These are phyloP conservation scores for Crepidodera aurea DNA, from an alignment of 2,888 invertebrate genomes.

Conservation along the genomic window DNA sequence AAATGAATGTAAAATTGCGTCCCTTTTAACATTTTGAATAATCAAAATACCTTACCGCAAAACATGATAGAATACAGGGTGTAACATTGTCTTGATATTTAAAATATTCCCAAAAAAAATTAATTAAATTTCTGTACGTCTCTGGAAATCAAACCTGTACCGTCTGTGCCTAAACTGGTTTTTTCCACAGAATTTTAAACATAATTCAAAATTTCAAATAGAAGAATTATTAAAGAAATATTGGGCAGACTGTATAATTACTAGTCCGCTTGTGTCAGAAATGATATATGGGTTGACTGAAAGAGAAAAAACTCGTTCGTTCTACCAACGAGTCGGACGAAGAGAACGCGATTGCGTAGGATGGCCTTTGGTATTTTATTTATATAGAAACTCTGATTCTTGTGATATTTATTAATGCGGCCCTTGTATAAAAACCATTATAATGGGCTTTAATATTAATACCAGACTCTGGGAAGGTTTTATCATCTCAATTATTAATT, in stretches of 20 bases:
- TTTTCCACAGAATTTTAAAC: conserved; percentile 48
- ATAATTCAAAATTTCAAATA: conserved; percentile 58
- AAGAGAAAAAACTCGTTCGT: conserved; percentile 34
- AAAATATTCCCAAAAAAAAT: too few species aligned
- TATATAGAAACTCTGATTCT: conserved; percentile 56
- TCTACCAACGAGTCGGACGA: conserved; percentile 6
- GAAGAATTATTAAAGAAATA: conserved; percentile 56
- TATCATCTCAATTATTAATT: conserved; percentile 43
- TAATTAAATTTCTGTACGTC: conserved; percentile 7
- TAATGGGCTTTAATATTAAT: conserved; percentile 47
- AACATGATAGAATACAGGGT: too few species aligned
- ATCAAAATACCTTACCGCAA: too few species aligned
- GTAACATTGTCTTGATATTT: too few species aligned
- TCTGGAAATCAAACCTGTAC: conserved; percentile 30
- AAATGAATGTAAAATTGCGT: too few species aligned
- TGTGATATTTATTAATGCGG: conserved; percentile 54
- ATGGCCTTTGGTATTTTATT: conserved; percentile 54
- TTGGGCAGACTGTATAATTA: conserved; percentile 57
- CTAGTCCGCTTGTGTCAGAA: conserved; percentile 57
- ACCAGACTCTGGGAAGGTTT: conserved; percentile 40
- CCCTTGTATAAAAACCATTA: conserved; percentile 47
- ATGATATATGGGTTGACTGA: conserved; percentile 53
- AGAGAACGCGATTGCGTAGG: conserved; percentile 48
- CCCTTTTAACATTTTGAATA: too few species aligned
- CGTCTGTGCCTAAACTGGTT: conserved; percentile 42